Evolutionary conservation across 2,888 invertebrate species (phyloP).

Genomic region (Hirtodrosophila confusa): DNA sequence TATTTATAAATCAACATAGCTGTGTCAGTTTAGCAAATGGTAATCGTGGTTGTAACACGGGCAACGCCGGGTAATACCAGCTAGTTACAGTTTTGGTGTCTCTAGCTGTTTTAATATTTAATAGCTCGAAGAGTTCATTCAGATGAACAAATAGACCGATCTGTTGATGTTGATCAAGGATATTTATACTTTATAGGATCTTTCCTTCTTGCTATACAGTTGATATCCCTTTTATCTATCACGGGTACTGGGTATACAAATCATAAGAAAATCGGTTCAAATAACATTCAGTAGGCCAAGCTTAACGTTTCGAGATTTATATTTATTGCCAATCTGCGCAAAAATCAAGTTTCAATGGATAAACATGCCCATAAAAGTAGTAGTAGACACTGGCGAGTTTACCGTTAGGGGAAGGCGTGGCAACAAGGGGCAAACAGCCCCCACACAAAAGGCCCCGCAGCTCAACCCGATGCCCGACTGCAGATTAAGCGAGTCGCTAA

Average conservation of each 20-base stretch:
- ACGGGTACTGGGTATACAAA: neutral
- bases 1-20: too few species aligned
- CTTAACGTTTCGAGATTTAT: constrained; percentile 2
- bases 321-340: constrained; percentile 38
- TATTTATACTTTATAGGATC: too few species aligned
- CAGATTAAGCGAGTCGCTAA: constrained; percentile 40
- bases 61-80: too few species aligned
- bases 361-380: constrained; percentile 48
- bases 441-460: constrained; percentile 3
- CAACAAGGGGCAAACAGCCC: constrained; percentile 1
- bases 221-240: too few species aligned
- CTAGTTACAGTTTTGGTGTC: too few species aligned
- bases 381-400: constrained; percentile 27
- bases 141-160: too few species aligned
- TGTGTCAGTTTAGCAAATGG: too few species aligned
- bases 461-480: constrained; percentile 23
- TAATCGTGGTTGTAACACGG: too few species aligned
- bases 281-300: constrained; percentile 41
- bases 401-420: constrained; percentile 34
- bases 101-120: too few species aligned
- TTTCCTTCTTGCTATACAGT: too few species aligned
- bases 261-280: neutral
- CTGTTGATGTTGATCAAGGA: too few species aligned
- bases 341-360: constrained; percentile 34
- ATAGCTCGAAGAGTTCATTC: too few species aligned